Evolutionary conservation across 2,113 vertebrate species (phyloP), one percentile per base, ranked within the genome.

Genomic region (Siphamia tubifer): DNA sequence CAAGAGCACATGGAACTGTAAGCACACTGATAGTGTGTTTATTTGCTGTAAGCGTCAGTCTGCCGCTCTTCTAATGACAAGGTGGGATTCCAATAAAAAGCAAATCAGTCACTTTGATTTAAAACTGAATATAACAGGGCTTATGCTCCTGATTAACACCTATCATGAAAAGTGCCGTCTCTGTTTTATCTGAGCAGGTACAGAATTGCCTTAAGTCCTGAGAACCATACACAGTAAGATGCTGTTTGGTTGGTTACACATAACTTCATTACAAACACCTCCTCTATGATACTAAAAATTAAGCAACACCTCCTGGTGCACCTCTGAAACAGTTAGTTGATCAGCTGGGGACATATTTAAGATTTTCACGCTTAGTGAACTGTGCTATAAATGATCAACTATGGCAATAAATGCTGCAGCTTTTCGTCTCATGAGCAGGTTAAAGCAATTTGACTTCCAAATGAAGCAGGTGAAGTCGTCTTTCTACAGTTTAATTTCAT

Each of bases 11-110:
- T 58, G 55, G 35, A 73, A 56, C 51, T 71, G 43, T 38, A 23
- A 75, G 54, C 44, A 63, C 74, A 38, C 23, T 25, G 49, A 56
- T 55, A 40, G 34, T n/a, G 20, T 69, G 53, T 80, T 81, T 65
- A 75, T 77, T 74, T 42, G 40, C 45, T 61, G 52, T 32, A 65
- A 75, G 66, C 28, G 51, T 28, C 83, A 70, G 69, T 73, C 75
- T 82, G 72, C 53, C 8, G 17, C 49, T 28, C 38, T 53, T 63
- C 39, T 81, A 87, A 87, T 81, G 47, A 83, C 51, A 68, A 66
- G 54, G 65, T 65, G 51, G 39, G 40, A 57, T 43, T 72, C 5
- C 48, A 77, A 75, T 36, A 63, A 79, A 84, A 62, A 53, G 6
- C 16, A 51, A 76, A 79, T 77, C 45, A 54, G 39, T 17, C 7